Conservation (phyloP, 2,113 vertebrate species). For the Odocoileus hemionus region DNA sequence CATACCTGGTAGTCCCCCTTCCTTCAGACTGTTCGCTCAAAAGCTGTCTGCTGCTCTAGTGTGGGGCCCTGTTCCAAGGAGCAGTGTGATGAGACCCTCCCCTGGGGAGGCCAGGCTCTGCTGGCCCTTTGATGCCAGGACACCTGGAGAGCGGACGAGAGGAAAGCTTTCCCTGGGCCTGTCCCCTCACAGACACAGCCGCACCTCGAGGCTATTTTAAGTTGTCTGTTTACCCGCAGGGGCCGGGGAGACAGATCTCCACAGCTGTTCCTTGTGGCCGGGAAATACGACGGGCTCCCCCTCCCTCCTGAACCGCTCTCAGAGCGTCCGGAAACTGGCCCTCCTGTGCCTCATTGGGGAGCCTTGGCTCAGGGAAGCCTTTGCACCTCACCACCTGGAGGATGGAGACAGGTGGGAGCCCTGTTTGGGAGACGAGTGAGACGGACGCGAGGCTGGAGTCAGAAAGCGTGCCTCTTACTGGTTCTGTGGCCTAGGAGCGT, state of each 20-base stretch:
- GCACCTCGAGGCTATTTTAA: constrained; percentile 61
- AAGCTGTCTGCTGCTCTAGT: background rate
- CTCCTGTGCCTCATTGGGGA: background rate
- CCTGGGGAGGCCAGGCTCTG: background rate
- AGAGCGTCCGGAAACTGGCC: background rate
- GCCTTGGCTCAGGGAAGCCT: background rate
- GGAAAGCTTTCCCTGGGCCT: background rate
- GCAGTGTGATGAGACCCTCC: background rate
- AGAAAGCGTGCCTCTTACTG: background rate
- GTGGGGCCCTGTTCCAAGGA: background rate
- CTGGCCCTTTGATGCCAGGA: background rate
- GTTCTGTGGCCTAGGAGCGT: background rate
- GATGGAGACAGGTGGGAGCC: background rate
- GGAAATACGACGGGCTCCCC: background rate
- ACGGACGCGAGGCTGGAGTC: background rate
- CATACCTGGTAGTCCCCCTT: background rate
- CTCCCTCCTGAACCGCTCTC: background rate
- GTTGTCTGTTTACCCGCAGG: constrained; percentile 39
- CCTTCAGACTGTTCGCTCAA: background rate
- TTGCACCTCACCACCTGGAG: background rate
- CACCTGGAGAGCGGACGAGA: background rate
- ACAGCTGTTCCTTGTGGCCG: constrained; percentile 34
- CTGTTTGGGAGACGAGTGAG: background rate
- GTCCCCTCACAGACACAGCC: background rate
- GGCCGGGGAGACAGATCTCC: constrained; percentile 9